Evolutionary conservation across 2,113 vertebrate genomes (phyloP).

Genomic region (Seriola rivoliana): DNA sequence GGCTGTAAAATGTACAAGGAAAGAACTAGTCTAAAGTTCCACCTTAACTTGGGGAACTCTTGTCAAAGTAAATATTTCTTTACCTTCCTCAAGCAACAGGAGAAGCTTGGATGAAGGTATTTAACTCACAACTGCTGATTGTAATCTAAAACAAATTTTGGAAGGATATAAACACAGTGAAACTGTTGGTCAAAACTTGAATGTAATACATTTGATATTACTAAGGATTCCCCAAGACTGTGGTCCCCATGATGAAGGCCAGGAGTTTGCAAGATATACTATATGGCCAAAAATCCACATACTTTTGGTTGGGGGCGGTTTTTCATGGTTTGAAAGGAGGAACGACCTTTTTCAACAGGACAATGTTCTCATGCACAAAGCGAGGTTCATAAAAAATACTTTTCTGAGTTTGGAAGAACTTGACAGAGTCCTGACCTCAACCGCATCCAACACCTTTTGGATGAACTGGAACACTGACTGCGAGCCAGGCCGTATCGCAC

Average conservation of each 20-base stretch:
- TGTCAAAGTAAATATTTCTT: constrained; percentile 6
- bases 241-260: not conserved
- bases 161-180: constrained; percentile 1
- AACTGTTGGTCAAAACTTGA: not conserved
- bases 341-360: not conserved
- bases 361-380: not conserved
- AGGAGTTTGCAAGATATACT: not conserved
- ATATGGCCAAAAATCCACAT: not conserved
- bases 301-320: not conserved
- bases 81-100: not conserved
- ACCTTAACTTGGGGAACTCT: not conserved
- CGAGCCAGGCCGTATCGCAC: not conserved
- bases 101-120: not conserved
- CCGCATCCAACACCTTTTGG: not conserved
- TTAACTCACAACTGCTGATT: not conserved
- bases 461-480: not conserved
- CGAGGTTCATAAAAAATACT: not conserved
- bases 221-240: not conserved
- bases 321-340: too few relatives aligned
- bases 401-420: too few relatives aligned
- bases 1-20: not conserved
- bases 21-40: not conserved
- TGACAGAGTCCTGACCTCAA: not conserved
- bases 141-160: not conserved
- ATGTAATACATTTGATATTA: not conserved